Conservation (phyloP, 1,140 invertebrate genomes). For the Apocrypta bakeri region DNA sequence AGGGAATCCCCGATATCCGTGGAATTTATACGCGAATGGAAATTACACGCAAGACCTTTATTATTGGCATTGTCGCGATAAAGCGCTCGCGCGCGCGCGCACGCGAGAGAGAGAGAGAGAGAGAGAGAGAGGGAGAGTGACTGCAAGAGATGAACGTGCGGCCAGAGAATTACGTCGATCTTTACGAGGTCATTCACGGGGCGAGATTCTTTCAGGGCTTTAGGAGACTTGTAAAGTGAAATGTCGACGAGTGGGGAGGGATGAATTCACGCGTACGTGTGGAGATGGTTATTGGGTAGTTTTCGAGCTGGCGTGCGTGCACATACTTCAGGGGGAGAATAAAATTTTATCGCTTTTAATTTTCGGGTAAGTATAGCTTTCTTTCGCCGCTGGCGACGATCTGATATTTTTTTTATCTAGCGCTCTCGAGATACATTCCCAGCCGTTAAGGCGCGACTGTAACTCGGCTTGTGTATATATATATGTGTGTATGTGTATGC, state of each 20-base stretch:
- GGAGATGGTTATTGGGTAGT: not conserved
- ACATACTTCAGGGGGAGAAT: not conserved
- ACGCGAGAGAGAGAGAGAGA: too few relatives aligned
- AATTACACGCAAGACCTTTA: not conserved
- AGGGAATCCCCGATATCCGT: not conserved
- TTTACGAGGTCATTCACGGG: not conserved
- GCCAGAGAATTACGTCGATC: not conserved
- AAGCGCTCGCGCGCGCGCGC: too few relatives aligned
- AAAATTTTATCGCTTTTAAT: conserved; percentile 3
- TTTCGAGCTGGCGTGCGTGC: too few relatives aligned
- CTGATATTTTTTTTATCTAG: not conserved
- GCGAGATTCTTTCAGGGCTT: not conserved
- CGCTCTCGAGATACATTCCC: not conserved
- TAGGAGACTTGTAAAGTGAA: conserved; percentile 2
- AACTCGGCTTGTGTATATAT: too few relatives aligned
- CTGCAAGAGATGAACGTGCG: not conserved
- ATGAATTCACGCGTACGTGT: not conserved
- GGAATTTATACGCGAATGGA: not conserved
- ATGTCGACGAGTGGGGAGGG: not conserved
- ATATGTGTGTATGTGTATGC: too few relatives aligned
- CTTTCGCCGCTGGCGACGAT: not conserved
- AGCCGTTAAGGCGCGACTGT: too few relatives aligned
- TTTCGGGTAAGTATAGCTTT: not conserved
- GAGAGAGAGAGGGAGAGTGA: too few relatives aligned
- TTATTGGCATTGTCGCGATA: not conserved